Base-by-base conservation (phyloP, 2,113 vertebrate genomes). In the Rafetus swinhoei region DNA sequence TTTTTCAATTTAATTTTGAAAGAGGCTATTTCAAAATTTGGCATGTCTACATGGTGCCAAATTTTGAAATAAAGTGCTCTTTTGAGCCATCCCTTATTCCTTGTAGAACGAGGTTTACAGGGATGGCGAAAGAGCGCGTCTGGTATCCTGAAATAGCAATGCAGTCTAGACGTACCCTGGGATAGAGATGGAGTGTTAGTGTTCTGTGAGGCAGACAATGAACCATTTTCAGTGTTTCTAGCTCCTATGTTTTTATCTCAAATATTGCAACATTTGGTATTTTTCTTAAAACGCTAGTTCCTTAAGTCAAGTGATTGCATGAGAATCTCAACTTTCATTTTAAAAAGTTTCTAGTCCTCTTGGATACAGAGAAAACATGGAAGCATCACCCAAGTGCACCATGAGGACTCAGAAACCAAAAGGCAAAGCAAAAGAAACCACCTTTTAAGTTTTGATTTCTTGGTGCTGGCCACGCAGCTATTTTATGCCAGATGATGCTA, bases 291-390 rank as follows among this genome's bases (percentile, higher is more conserved):
- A 72, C 45, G 82, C 5, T 15, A 62, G 9, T 13, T 32, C 65
- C 29, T 81, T 59, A 57, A 53, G 74, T 13, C 89, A 81, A 88
- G 18, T 60, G 15, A 77, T 25, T 29, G 2, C 10, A 5, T 32
- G 76, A 69, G n/a, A 91, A 21, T 9, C 1, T 79, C 79, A 27
- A 1, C 15, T 95, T 74, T 85, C 0, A 1, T 77, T 87, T 76
- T 2, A 62, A 91, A 79, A 65, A n/a, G 16, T 35, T 35, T 35
- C 62, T 69, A 35, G 65, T 7, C 62, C 11, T 85, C 0, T 0
- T 45, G 53, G n/a, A 27, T 35, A 57, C 2, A 16, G 22, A 81
- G n/a, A 54, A 83, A 88, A 56, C 4, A 2, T 2, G 0, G 2
- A 52, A 90, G 12, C 0, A 45, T 16, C 19, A 82, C 9, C 0